Conservation (phyloP, 2,113 vertebrate species). For the Chamaea fasciata region DNA sequence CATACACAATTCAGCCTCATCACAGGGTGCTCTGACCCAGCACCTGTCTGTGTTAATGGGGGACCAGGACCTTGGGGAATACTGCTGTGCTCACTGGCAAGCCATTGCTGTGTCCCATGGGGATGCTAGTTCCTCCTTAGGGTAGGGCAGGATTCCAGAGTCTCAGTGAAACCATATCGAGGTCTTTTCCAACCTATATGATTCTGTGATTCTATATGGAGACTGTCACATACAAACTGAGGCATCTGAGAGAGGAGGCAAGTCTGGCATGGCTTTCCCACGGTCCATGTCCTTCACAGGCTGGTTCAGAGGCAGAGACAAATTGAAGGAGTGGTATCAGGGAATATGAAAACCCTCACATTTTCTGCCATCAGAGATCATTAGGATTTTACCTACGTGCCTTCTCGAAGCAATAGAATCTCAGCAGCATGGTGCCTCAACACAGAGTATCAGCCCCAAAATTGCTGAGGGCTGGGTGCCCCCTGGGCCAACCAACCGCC, state of each 20-base stretch:
- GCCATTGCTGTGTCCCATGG: background rate
- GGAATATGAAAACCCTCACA: background rate
- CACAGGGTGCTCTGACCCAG: background rate
- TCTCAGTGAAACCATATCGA: background rate
- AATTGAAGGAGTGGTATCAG: background rate
- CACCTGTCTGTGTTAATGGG: background rate
- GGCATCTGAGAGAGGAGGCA: background rate
- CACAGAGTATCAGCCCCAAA: background rate
- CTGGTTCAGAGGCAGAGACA: background rate
- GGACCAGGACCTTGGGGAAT: background rate
- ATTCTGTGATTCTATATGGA: background rate
- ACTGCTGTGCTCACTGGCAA: background rate
- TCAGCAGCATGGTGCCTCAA: background rate
- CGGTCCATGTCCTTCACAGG: too few species aligned
- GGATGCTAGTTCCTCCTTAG: rapidly evolving
- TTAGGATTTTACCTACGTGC: background rate
- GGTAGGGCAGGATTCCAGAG: background rate
- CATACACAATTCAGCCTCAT: background rate
- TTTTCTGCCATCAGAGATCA: background rate
- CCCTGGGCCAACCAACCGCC: background rate
- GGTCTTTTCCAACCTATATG: background rate
- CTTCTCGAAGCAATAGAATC: background rate
- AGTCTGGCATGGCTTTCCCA: background rate
- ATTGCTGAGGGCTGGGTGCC: background rate
- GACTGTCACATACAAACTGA: background rate